These are phyloP conservation scores for Chauna torquata DNA, from an alignment of 2,113 vertebrate species.

Conservation along the genomic window DNA sequence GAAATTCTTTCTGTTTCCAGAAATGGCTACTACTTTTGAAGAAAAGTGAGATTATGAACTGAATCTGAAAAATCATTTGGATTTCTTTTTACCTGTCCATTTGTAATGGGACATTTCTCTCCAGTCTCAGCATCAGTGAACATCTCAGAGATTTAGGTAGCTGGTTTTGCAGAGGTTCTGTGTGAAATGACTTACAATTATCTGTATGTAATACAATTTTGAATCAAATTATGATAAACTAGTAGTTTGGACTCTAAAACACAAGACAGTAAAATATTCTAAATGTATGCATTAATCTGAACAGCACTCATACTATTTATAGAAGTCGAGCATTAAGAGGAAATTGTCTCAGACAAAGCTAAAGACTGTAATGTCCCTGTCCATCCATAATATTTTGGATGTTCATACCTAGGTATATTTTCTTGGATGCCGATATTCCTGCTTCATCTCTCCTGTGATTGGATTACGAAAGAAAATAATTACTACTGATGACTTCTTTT, in stretches of 20 bases:
- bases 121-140: not conserved
- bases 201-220: not conserved
- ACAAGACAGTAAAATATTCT: not conserved
- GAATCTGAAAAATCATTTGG: not conserved
- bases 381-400: not conserved
- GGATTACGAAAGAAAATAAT: not conserved
- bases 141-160: not conserved
- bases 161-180: not conserved
- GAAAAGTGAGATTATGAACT: not conserved
- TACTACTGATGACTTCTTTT: not conserved
- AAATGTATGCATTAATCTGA: not conserved
- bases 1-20: conserved; percentile 13
- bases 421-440: not conserved
- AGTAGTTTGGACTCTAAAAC: not conserved
- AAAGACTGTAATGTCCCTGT: not conserved
- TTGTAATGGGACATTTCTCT: not conserved
- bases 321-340: not conserved
- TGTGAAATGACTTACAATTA: not conserved
- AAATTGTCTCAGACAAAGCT: not conserved
- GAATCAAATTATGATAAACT: not conserved
- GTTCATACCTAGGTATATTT: not conserved
- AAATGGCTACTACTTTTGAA: conserved; percentile 10
- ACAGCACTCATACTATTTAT: not conserved
- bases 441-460: not conserved
- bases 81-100: not conserved